Conservation (phyloP, 2,888 invertebrate species). For the Phlogophora meticulosa region DNA sequence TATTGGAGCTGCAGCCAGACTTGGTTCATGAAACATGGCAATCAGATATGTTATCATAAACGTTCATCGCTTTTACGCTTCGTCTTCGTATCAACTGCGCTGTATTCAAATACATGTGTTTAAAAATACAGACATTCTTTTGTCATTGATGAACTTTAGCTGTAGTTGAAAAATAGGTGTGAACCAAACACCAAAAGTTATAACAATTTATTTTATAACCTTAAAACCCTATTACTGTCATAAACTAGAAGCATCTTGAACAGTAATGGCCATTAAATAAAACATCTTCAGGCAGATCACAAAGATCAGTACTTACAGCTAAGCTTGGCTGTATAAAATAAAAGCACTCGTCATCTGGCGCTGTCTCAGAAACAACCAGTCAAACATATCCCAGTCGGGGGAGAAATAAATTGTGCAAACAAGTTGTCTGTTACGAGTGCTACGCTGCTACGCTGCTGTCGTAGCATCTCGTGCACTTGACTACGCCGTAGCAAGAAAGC, state of each 20-base stretch:
- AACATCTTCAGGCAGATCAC: slow-evolving; percentile 8
- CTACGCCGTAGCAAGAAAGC: slow-evolving; percentile 60
- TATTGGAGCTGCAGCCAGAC: slow-evolving; percentile 28
- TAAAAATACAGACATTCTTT: slow-evolving; percentile 9
- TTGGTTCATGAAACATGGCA: slow-evolving; percentile 37
- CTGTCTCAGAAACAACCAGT: slow-evolving; percentile 61
- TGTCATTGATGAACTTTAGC: background rate
- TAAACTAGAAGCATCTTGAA: background rate
- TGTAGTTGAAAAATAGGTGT: background rate
- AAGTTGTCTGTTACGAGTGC: slow-evolving; percentile 70
- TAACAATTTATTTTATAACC: background rate
- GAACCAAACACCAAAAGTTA: too few species aligned
- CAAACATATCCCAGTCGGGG: slow-evolving; percentile 68
- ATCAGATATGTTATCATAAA: slow-evolving; percentile 55
- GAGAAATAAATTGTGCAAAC: slow-evolving; percentile 75
- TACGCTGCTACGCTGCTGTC: slow-evolving; percentile 63
- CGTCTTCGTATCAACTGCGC: slow-evolving; percentile 16
- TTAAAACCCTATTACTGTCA: background rate
- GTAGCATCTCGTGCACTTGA: slow-evolving; percentile 67
- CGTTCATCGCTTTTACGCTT: slow-evolving; percentile 33
- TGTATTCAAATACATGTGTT: background rate
- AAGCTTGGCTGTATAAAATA: slow-evolving; percentile 42
- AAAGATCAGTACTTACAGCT: slow-evolving; percentile 13
- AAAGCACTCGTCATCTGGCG: slow-evolving; percentile 49
- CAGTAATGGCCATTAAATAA: slow-evolving; percentile 3